Evolutionary conservation across 2,888 invertebrate genomes (phyloP), one percentile per base, ranked within the genome.

Genomic region (Dichetophora obliterata): DNA sequence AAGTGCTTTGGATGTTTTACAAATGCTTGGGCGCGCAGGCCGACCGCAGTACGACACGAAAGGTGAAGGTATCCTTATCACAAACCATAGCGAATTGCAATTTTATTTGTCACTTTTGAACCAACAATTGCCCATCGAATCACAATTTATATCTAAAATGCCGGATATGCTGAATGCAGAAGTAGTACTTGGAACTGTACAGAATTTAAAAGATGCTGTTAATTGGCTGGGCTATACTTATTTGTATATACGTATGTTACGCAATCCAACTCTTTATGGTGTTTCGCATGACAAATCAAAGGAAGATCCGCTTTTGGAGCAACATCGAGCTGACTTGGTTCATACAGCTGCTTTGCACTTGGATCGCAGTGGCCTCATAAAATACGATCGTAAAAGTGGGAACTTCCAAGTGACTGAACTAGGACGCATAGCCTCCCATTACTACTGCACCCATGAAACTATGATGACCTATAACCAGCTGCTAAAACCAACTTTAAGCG

Each of bases 151-250:
- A 27, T 91, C 94, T 74, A 98, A 96, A 88, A 90, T 99, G 85
- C 95, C 99, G 0, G 99, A 99, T 88, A 96, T 98, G 94, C 90
- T 99, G 52, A 99, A 99, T 89, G 99, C 99, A 0, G 99, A 99
- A 91, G 93, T 99, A 34, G 99, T 99, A 0, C 91, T 99, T 9
- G 99, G 99, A 0, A 97, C 97, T 0, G 94, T 99, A 43, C 92
- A 92, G 82, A 96, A 94, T 87, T 93, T 98, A 0, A 92, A 94
- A 82, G 97, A 98, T 85, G 97, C 96, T 0, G 95, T 96, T 0
- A 94, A 93, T 43, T 98, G 97, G 97, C 88, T 97, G 79, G 98
- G 98, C 0, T 99, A 99, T 89, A 97, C 98, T 0, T 99, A 99
- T 88, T 91, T 99, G 1, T 99, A 98, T 88, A 95, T 99, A 27